Percentiles rank a stretch among this genome's conserved stretches.
phyloP scores from a whole-genome alignment of 1,140 invertebrate species.

The Hermetia illucens region DNA sequence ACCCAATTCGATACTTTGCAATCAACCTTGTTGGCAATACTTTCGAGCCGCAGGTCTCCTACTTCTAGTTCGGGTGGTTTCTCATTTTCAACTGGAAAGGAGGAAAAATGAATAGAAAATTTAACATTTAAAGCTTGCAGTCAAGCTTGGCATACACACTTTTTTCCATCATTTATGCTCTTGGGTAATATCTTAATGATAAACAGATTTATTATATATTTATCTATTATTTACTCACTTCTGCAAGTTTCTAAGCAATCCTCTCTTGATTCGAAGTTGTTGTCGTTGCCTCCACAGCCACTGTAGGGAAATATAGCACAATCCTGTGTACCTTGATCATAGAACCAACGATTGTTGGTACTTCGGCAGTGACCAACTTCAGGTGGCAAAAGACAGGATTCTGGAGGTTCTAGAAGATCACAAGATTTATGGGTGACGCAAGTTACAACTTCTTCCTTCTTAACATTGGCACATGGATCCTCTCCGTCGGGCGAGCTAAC shows the following conservation, averaged over 20 bases:
- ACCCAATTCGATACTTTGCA: slow-evolving; percentile 48
- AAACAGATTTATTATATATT: slow-evolving; percentile 34
- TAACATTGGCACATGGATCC: slow-evolving; percentile 29
- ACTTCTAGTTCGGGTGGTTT: too few species aligned
- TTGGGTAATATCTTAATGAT: slow-evolving; percentile 30
- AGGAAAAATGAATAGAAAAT: slow-evolving; percentile 8
- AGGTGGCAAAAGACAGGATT: slow-evolving; percentile 16
- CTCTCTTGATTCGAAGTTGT: slow-evolving; percentile 48
- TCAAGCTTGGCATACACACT: slow-evolving; percentile 23
- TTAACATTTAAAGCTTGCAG: slow-evolving; percentile 27
- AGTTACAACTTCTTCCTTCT: slow-evolving; percentile 31
- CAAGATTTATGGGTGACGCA: slow-evolving; percentile 36
- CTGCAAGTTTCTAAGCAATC: slow-evolving; percentile 30
- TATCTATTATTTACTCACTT: slow-evolving; percentile 15
- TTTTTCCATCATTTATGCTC: slow-evolving; percentile 30
- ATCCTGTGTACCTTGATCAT: slow-evolving; percentile 42
- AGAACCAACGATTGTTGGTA: slow-evolving; percentile 54
- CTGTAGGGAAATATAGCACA: slow-evolving; percentile 61
- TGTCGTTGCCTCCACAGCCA: slow-evolving; percentile 60
- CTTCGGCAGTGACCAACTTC: slow-evolving; percentile 49
- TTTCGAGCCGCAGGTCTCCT: slow-evolving; percentile 17
- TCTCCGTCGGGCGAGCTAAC: slow-evolving; percentile 18
- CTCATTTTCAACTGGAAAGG: slow-evolving; percentile 1
- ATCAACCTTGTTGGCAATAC: slow-evolving; percentile 25
- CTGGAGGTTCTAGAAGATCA: slow-evolving; percentile 33